Evolutionary conservation across 2,797 vertebrate species (phyloP).

Genomic region (Jordanella pulchra): DNA sequence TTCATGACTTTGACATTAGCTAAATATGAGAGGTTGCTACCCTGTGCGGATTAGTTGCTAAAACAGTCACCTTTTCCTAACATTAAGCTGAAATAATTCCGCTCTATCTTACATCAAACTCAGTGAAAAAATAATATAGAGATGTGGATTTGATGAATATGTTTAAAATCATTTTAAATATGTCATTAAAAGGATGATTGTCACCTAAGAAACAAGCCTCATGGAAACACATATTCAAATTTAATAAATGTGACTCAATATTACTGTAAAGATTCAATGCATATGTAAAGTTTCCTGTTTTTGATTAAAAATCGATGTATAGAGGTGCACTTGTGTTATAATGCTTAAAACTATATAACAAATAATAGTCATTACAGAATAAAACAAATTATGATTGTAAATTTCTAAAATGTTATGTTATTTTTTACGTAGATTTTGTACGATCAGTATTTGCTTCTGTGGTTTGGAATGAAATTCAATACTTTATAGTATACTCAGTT

Average conservation of each 20-base stretch:
- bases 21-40: too few species aligned
- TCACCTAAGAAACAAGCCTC: background rate
- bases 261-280: background rate
- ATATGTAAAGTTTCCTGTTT: background rate
- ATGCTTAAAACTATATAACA: background rate
- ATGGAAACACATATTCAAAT: background rate
- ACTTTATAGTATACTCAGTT: background rate
- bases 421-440: background rate
- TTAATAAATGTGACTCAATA: background rate
- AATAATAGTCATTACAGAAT: background rate
- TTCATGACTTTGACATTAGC: too few species aligned
- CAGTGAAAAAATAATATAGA: background rate
- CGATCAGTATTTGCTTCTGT: background rate
- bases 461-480: background rate
- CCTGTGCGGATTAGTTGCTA: too few species aligned
- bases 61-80: too few species aligned
- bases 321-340: background rate
- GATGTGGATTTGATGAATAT: background rate
- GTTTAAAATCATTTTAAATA: background rate
- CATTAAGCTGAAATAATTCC: too few species aligned
- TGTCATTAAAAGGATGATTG: background rate
- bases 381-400: background rate
- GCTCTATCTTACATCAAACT: background rate
- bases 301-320: background rate
- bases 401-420: background rate